Evolutionary conservation across 2,797 vertebrate species (phyloP).

Genomic region (Trichosurus vulpecula): DNA sequence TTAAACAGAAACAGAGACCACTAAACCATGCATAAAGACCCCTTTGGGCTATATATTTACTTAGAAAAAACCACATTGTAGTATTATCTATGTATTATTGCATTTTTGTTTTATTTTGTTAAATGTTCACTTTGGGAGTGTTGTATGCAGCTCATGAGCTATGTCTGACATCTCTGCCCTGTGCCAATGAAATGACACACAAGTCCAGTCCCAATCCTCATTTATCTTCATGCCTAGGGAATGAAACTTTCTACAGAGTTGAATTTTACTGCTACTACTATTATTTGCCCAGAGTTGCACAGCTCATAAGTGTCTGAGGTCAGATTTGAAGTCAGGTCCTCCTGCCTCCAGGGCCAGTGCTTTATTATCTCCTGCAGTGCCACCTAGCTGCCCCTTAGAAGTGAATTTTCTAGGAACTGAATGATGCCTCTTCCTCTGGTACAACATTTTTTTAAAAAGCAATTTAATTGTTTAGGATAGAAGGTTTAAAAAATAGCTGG

Average conservation of each 20-base stretch:
- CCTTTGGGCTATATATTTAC: not conserved
- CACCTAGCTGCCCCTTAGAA: not conserved
- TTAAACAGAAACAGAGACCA: not conserved
- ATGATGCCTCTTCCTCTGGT: not conserved
- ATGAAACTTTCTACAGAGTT: not conserved
- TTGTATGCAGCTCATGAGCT: not conserved
- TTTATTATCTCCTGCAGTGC: no score
- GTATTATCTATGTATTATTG: not conserved
- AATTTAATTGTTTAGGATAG: not conserved
- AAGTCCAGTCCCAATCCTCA: not conserved
- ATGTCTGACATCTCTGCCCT: not conserved
- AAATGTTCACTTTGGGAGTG: not conserved
- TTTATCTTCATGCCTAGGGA: not conserved
- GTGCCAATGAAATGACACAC: not conserved
- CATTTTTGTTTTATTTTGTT: not conserved
- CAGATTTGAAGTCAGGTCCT: not conserved
- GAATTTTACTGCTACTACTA: not conserved
- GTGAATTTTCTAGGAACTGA: not conserved
- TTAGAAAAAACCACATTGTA: not conserved
- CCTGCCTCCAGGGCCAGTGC: not conserved
- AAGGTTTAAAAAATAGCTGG: not conserved
- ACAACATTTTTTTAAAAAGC: not conserved
- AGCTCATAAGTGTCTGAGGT: not conserved
- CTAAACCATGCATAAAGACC: not conserved
- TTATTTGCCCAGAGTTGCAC: not conserved